Conservation (phyloP, 2,113 vertebrate species). For the Actenoides hombroni region DNA sequence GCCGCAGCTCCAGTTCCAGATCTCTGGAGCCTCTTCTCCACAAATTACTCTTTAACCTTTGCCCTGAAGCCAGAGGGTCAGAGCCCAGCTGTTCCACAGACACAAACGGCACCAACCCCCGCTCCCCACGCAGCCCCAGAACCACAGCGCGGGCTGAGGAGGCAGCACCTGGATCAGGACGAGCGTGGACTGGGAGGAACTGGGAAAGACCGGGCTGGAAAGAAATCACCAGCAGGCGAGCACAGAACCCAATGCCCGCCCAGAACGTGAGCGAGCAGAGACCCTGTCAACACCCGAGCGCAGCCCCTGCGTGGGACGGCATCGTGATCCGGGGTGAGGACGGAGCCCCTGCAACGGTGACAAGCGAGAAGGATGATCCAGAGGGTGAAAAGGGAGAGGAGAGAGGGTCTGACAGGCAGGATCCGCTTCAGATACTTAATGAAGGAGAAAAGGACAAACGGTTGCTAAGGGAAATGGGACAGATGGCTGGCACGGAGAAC, state of each 20-base stretch:
- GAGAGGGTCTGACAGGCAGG: background rate
- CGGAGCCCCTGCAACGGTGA: background rate
- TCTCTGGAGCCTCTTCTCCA: background rate
- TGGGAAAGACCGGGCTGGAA: background rate
- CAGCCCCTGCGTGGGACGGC: background rate
- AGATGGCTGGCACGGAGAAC: constrained; percentile 43
- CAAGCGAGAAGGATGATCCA: background rate
- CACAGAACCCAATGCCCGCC: background rate
- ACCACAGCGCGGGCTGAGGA: background rate
- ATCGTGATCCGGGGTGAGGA: background rate
- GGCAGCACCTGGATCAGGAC: background rate
- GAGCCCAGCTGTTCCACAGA: background rate
- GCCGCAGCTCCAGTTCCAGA: background rate
- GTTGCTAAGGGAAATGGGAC: constrained; percentile 55
- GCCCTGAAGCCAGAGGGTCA: background rate
- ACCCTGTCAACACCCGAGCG: background rate
- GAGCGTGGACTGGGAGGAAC: background rate
- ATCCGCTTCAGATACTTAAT: background rate
- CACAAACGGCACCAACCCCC: background rate
- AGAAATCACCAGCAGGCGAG: background rate
- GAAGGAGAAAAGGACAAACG: constrained; percentile 31
- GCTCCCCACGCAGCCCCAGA: background rate
- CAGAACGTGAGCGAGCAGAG: background rate
- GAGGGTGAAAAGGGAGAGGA: background rate
- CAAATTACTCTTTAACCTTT: background rate